phyloP scores from a whole-genome alignment of 37 sponge, comb jelly and placozoan genomes.

The Chondrilla cf. caribensis region DNA sequence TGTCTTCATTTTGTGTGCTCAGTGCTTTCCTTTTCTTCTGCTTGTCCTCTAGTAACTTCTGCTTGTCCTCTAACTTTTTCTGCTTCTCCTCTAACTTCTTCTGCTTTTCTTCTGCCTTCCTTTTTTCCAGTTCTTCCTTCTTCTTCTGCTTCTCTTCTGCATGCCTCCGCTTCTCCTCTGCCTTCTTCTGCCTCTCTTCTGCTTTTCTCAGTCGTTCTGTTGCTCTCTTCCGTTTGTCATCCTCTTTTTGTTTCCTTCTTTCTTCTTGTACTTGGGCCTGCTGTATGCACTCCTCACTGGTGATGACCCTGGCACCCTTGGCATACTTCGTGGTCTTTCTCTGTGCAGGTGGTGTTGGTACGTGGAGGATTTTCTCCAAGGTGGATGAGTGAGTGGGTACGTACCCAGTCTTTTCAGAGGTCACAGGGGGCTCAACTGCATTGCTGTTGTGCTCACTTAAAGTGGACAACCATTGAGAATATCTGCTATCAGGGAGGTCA shows the following conservation, averaged over 20 bases:
- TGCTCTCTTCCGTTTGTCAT: background rate
- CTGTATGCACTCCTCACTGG: constrained; percentile 1
- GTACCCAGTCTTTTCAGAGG: too few species aligned
- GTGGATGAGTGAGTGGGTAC: background rate
- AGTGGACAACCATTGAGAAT: background rate
- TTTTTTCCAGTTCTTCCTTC: background rate
- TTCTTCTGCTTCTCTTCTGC: constrained; percentile 25
- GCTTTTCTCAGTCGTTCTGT: constrained; percentile 8
- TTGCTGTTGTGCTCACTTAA: background rate
- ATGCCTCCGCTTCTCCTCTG: constrained; percentile 7
- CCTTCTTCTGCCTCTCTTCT: constrained; percentile 6
- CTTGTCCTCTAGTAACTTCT: background rate
- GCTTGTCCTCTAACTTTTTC: background rate
- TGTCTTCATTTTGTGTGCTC: background rate
- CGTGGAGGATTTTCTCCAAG: constrained; percentile 2
- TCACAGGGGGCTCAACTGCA: background rate
- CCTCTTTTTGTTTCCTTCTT: background rate
- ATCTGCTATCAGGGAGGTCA: constrained; percentile 13
- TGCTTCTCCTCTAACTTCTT: background rate
- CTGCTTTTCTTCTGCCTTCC: constrained; percentile 16
- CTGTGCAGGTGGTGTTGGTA: background rate
- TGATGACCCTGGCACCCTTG: background rate
- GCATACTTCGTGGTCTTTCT: background rate
- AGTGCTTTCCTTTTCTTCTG: background rate
- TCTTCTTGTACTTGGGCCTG: constrained; percentile 1